Base-by-base conservation (phyloP, 2,888 invertebrate species). In the Tortricodes alternella region DNA sequence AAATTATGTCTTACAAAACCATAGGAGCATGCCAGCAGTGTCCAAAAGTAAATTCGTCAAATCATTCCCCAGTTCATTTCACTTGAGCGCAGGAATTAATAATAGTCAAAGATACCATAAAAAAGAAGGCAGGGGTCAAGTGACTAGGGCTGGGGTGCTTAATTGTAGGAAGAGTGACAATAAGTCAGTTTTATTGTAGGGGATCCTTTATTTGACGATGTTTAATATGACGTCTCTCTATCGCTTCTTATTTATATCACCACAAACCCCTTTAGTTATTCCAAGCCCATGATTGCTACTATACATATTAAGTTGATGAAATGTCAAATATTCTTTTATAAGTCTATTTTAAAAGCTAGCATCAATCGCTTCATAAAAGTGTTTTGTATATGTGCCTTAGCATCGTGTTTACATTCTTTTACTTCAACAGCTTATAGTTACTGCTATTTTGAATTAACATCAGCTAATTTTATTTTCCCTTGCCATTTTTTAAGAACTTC, bases 131-230 rank as follows among this genome's bases (percentile, higher is more conserved):
- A n/a, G 34, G 34, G 53, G 48, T 55, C 55, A 55, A 48, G 27
- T 48, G 32, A 19, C 27, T 27, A 6, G 9, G 6, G 13, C 15
- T 21, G 41, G 53, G 55, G 55, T 55, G 55, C 48, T 55, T 55
- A 55, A 55, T 55, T 55, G 55, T 11, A n/a, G 16, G 16, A 19
- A n/a, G n/a, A 43, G 34, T 18, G 29, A 43, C 39, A 53, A 53
- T 51, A 51, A 15, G 27, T 46, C 23, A 38, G 29, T 49, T 35
- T 55, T 39, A 46, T 39, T 39, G 34, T 23, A 11, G 51, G 41
- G 55, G 41, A 29, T 15, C 34, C 27, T 16, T 8, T 21, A 41
- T 16, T 24, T 6, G n/a, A 11, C 13, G 3, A 35, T 41, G 34
- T 27, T 19, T 29, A 51, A 43, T 43, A 38, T 46, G 16, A 27